Evolutionary conservation across 2,888 invertebrate genomes (phyloP), one percentile per base, ranked within the genome.

Genomic region (Trisateles emortualis): DNA sequence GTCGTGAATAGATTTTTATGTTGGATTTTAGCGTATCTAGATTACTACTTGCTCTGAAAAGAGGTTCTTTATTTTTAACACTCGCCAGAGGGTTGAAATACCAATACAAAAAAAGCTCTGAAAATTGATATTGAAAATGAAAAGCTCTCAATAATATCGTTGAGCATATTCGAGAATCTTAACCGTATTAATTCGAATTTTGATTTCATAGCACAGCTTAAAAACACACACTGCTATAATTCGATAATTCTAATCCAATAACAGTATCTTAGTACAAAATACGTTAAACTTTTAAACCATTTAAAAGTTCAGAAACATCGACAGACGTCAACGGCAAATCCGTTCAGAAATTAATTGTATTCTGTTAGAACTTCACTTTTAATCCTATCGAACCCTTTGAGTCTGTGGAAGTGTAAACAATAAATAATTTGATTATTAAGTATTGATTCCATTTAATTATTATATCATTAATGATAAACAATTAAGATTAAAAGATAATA

Each of bases 341-440:
- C 64, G 53, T 63, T 65, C 65, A 74, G 78, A 81, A 83, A 90
- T 89, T 88, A 90, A 90, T 89, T 88, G 82, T 81, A 81, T 88
- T 87, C 84, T 78, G 82, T 83, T 84, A 75, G 82, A 88, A 90
- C 84, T 90, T 88, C 78, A 84, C 81, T 81, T 83, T 77, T 89
- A 88, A 90, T 88, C 88, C 83, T 72, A 89, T 90, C 89, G 90
- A 90, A 86, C 82, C 81, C 75, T 67, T 74, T 74, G 75, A 81
- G 78, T 74, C 64, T 71, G 70, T 74, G 74, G 45, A 59, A 65
- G 63, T 58, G 68, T 58, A 63, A 87, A 87, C 86, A 87, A 83
- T 81, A 85, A 79, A 81, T 88, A 87, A 90, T 87, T 83, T 75
- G 68, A 80, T 91, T 87, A 88, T 81, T 79, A 80, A 85, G 80